Evolutionary conservation across 1,140 invertebrate genomes (phyloP), one percentile per base, ranked within the genome.

Genomic region (Gryon sp.): DNA sequence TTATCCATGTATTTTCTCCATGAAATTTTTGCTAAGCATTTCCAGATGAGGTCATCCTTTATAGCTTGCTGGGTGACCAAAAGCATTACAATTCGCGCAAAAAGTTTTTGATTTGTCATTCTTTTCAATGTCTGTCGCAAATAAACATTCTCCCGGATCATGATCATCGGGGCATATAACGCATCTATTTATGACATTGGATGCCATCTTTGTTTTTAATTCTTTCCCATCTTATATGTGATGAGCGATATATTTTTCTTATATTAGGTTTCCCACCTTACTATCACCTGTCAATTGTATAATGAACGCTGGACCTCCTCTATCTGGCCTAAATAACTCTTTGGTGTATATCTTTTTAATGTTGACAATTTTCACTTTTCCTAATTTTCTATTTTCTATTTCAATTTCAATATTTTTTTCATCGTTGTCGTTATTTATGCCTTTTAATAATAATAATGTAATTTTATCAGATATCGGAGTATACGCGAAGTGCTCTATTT

Each of bases 31-130:
- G n/a, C n/a, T n/a, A n/a, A n/a, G n/a, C n/a, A n/a, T n/a, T n/a
- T n/a, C n/a, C n/a, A n/a, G n/a, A n/a, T n/a, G n/a, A n/a, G n/a
- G n/a, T n/a, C n/a, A n/a, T n/a, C n/a, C n/a, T n/a, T n/a, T n/a
- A n/a, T n/a, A n/a, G n/a, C n/a, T n/a, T n/a, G n/a, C n/a, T n/a
- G n/a, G n/a, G n/a, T n/a, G n/a, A n/a, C n/a, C n/a, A n/a, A n/a
- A n/a, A n/a, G 3, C 7, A 24, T 24, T 24, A 7, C 79, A 80
- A 6, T 73, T 73, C 7, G 43, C 36, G 52, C 79, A 80, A 9
- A 18, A 69, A 0, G 62, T 11, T 14, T 73, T 36, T 5, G 18
- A 8, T n/a, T 11, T 34, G 6, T 36, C 7, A 4, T 2, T 16
- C 3, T 34, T n/a, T n/a, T n/a, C 15, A n/a, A n/a, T n/a, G n/a